phyloP scores from a whole-genome alignment of 2,113 vertebrate species.

The Sapayoa aenigma region DNA sequence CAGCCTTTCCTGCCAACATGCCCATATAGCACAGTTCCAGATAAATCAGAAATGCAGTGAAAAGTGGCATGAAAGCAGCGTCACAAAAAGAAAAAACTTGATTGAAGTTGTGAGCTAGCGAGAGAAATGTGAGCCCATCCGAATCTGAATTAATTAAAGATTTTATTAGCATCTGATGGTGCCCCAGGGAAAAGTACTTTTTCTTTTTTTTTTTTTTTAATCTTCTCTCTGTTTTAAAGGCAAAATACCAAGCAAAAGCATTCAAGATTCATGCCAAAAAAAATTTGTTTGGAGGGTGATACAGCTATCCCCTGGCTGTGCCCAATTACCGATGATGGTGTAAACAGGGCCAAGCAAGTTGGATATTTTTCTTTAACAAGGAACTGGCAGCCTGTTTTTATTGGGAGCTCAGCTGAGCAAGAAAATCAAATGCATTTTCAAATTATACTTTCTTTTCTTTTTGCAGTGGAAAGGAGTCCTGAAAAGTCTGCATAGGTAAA shows the following conservation, averaged over 20 bases:
- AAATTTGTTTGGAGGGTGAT: neutral
- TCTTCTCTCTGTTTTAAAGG: conserved; percentile 38
- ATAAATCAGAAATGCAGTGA: conserved; percentile 63
- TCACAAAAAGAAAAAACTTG: conserved; percentile 42
- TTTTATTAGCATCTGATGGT: conserved; percentile 69
- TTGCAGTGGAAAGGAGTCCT: neutral
- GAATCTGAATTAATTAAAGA: conserved; percentile 74
- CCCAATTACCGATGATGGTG: neutral
- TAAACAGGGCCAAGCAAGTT: neutral
- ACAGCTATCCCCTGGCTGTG: neutral
- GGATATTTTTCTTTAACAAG: neutral
- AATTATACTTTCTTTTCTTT: neutral
- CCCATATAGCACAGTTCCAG: conserved; percentile 48
- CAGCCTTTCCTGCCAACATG: conserved; percentile 58
- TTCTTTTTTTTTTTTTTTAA: neutral
- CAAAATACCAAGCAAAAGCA: conserved; percentile 25
- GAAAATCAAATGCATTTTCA: neutral
- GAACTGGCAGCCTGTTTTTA: neutral
- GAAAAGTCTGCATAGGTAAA: neutral
- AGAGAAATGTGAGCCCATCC: conserved; percentile 67
- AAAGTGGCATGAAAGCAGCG: conserved; percentile 65
- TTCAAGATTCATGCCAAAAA: conserved; percentile 4
- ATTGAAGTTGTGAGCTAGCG: conserved; percentile 66
- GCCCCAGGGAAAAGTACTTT: conserved; percentile 41
- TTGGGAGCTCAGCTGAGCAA: neutral